Conservation (phyloP, 2,113 vertebrate genomes). For the Macrotus californicus region DNA sequence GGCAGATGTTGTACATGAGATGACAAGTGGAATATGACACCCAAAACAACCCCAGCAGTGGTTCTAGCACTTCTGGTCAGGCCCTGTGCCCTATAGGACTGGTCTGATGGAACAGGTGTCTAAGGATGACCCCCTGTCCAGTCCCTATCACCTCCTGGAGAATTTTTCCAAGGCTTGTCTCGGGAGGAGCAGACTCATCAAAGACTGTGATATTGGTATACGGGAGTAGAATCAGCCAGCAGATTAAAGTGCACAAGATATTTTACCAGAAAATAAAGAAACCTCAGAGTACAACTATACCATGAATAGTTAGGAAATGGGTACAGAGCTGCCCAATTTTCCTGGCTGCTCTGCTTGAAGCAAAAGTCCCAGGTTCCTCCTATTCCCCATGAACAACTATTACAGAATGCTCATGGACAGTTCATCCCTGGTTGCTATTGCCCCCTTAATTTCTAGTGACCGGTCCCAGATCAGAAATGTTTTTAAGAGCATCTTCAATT, state of each 20-base stretch:
- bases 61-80: background rate
- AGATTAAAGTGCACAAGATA: background rate
- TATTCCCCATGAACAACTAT: background rate
- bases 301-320: background rate
- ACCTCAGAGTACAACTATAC: background rate
- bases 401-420: background rate
- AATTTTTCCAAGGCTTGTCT: background rate
- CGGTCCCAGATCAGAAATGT: background rate
- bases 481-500: background rate
- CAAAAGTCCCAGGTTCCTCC: background rate
- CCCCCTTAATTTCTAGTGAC: background rate
- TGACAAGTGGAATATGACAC: background rate
- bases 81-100: background rate
- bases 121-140: background rate
- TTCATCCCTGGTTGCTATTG: background rate
- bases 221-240: background rate
- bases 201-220: background rate
- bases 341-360: background rate
- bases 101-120: background rate
- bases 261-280: background rate
- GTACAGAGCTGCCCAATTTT: background rate
- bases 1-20: constrained; percentile 38
- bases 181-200: background rate
- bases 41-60: background rate
- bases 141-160: background rate